phyloP scores from a whole-genome alignment of 1,140 invertebrate species.

The Drosophila baimaii region DNA sequence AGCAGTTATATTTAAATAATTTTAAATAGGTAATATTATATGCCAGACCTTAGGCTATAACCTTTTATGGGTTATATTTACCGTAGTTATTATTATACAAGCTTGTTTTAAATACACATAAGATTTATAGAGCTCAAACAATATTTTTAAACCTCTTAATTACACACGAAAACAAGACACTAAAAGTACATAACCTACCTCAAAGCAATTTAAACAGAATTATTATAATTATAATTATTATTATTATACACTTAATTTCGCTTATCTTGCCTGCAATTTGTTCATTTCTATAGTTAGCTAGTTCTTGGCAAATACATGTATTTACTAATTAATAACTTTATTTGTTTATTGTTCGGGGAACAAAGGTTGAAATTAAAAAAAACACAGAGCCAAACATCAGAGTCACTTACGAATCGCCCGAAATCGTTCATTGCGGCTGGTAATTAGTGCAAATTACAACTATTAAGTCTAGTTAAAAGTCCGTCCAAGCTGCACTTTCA shows the following conservation, averaged over 20 bases:
- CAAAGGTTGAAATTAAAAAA: background rate
- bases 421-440: slow-evolving; percentile 43
- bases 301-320: background rate
- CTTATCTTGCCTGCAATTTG: background rate
- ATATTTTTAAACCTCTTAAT: background rate
- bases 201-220: too few relatives aligned
- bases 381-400: background rate
- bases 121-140: background rate
- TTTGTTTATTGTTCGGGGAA: background rate
- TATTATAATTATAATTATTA: background rate
- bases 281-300: background rate
- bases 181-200: background rate
- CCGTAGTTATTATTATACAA: background rate
- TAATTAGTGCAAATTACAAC: slow-evolving; percentile 50
- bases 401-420: slow-evolving; percentile 59
- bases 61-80: background rate
- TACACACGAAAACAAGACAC: background rate
- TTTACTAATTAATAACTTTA: background rate
- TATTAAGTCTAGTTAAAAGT: slow-evolving; percentile 27
- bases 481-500: slow-evolving; percentile 66
- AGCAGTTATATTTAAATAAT: background rate
- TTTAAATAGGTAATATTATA: background rate
- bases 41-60: too few relatives aligned
- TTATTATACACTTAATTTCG: background rate
- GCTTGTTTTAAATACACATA: background rate